A percentile compares a stretch with the other conserved stretches of the same genome.
Evolutionary conservation across 2,888 invertebrate genomes (phyloP).

Genomic region (Oxycera nigricornis): DNA sequence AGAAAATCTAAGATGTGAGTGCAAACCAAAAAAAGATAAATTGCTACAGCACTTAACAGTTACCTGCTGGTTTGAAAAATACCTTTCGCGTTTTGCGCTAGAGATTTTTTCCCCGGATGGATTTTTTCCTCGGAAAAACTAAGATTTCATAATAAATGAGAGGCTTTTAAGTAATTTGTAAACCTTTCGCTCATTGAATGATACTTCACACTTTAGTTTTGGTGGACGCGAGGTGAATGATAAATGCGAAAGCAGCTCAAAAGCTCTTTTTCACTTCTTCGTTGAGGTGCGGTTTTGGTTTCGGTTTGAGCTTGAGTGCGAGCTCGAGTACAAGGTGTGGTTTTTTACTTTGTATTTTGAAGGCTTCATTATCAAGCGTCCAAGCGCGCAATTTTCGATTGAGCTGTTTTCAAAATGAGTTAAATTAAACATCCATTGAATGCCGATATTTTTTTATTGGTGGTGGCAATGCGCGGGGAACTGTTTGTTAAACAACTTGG

Average conservation of each 20-base stretch:
- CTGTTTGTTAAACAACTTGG: background rate
- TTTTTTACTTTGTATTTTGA: slow-evolving; percentile 9
- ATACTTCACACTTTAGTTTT: slow-evolving; percentile 37
- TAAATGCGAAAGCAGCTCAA: slow-evolving; percentile 2
- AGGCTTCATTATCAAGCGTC: slow-evolving; percentile 20
- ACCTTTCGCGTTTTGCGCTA: background rate
- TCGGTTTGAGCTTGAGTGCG: background rate
- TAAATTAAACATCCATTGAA: slow-evolving; percentile 22
- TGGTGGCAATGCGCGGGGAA: background rate
- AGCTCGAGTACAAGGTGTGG: background rate
- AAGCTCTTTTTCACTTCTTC: background rate
- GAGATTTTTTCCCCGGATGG: background rate
- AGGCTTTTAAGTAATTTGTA: slow-evolving; percentile 31
- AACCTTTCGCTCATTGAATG: slow-evolving; percentile 35
- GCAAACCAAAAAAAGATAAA: no score
- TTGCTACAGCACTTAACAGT: slow-evolving; percentile 13
- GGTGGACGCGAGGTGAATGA: background rate
- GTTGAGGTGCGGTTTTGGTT: background rate
- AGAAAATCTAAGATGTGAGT: no score
- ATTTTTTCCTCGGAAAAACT: background rate
- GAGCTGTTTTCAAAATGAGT: slow-evolving; percentile 18
- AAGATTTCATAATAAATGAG: slow-evolving; percentile 32
- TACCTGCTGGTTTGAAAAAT: slow-evolving; percentile 29
- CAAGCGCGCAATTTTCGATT: background rate
- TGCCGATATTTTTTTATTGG: background rate